These are phyloP conservation scores for Camponotus vicinus DNA, from an alignment of 1,140 invertebrate genomes.

Conservation along the genomic window DNA sequence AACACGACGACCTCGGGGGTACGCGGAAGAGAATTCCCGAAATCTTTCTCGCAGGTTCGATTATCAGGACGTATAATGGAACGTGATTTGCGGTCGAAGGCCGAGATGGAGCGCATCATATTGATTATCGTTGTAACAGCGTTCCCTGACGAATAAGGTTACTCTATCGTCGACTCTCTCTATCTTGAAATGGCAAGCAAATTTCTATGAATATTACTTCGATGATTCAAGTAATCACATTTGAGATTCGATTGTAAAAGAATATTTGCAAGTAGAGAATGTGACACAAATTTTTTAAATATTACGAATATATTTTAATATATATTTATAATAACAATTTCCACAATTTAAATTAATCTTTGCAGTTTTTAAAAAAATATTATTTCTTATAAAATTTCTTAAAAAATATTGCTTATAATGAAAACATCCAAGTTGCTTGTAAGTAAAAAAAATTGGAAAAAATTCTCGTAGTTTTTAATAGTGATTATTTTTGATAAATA, in stretches of 20 bases:
- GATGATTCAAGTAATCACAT: not conserved
- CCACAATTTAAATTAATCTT: not conserved
- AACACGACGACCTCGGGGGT: conserved; percentile 49
- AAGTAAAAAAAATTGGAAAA: not conserved
- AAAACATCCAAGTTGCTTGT: not conserved
- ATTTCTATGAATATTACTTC: conserved; percentile 14
- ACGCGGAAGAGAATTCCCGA: conserved; percentile 77
- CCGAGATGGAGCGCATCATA: conserved; percentile 62
- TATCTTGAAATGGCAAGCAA: conserved; percentile 11
- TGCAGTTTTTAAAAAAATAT: not conserved
- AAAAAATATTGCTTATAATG: not conserved
- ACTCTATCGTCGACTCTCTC: conserved; percentile 9
- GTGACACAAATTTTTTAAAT: no score
- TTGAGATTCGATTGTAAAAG: not conserved
- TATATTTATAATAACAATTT: not conserved
- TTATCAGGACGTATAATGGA: conserved; percentile 71
- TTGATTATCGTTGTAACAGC: conserved; percentile 35
- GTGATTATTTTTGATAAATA: not conserved
- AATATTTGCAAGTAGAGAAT: conserved; percentile 25
- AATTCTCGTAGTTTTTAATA: not conserved
- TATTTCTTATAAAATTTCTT: not conserved
- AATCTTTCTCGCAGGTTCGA: conserved; percentile 69
- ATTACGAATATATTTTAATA: not conserved
- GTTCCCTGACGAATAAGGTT: conserved; percentile 9
- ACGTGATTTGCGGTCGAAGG: conserved; percentile 76